phyloP scores from a whole-genome alignment of 2,113 vertebrate genomes.

The Thalassarche chlororhynchos region DNA sequence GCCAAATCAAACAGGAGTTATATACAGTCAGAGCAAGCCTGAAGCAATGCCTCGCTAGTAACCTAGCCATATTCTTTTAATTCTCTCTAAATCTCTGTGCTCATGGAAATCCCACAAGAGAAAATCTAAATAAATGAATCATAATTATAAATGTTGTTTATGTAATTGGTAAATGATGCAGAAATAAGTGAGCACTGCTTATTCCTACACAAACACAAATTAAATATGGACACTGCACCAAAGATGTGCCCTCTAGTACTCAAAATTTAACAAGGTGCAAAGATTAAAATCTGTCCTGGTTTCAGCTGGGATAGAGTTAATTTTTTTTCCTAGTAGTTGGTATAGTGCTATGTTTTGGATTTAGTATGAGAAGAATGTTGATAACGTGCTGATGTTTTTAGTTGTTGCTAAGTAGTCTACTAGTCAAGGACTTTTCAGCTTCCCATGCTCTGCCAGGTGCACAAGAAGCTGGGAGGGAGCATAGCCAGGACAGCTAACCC shows the following conservation, averaged over 20 bases:
- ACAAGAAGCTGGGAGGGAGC: too few species aligned
- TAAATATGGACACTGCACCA: not conserved
- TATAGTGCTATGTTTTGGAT: too few species aligned
- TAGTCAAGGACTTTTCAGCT: too few species aligned
- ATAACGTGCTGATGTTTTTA: too few species aligned
- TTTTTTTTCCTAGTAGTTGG: too few species aligned
- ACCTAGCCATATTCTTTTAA: not conserved
- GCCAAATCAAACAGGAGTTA: not conserved
- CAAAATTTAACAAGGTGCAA: not conserved
- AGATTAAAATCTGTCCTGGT: too few species aligned
- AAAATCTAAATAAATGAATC: slow-evolving; percentile 37
- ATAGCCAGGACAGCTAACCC: too few species aligned
- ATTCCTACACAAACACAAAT: not conserved
- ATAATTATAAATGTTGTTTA: slow-evolving; percentile 15
- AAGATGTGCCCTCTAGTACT: not conserved
- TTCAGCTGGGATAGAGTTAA: too few species aligned
- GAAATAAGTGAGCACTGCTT: not conserved
- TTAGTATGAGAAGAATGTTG: too few species aligned
- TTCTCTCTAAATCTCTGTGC: not conserved
- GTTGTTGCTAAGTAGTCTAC: too few species aligned
- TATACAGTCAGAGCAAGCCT: not conserved
- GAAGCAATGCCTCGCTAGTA: not conserved
- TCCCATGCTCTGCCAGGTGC: too few species aligned
- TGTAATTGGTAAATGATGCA: slow-evolving; percentile 19
- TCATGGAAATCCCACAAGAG: slow-evolving; percentile 9